Evolutionary conservation across 2,797 vertebrate species (phyloP).

Genomic region (Anolis apletophallus): DNA sequence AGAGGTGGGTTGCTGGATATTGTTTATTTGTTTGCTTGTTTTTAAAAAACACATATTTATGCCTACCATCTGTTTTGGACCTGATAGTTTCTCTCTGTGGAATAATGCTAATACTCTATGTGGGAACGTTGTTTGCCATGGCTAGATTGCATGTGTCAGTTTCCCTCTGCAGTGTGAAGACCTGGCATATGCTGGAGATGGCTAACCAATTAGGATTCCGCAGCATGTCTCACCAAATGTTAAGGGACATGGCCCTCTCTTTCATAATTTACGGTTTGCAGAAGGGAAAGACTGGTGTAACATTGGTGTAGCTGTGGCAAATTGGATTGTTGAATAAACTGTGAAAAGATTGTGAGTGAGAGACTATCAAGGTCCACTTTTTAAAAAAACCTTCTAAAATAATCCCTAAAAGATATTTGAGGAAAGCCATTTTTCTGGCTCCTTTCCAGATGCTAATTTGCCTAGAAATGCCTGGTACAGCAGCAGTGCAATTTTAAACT

Average conservation of each 20-base stretch:
- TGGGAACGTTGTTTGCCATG: neutral
- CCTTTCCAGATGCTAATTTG: conserved; percentile 65
- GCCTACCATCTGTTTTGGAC: neutral
- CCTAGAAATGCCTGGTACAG: conserved; percentile 65
- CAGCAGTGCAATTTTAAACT: conserved; percentile 37
- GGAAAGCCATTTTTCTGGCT: conserved; percentile 63
- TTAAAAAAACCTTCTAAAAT: neutral
- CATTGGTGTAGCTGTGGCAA: conserved; percentile 1
- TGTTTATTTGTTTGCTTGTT: neutral
- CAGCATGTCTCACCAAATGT: neutral
- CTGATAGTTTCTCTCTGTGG: neutral
- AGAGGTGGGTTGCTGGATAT: neutral
- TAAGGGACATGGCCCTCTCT: neutral
- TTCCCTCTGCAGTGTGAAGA: neutral
- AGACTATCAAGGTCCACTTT: conserved; percentile 26
- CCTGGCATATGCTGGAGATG: neutral
- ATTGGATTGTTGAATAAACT: neutral
- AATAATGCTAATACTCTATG: neutral
- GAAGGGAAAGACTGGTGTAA: neutral
- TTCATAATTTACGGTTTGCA: neutral
- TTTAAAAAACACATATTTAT: neutral
- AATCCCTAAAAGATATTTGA: conserved; percentile 40
- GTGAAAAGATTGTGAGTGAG: neutral
- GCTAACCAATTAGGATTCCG: neutral
- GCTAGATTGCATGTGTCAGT: neutral